Base-by-base conservation (phyloP, 1,140 invertebrate genomes). In the Dendroctonus valens region DNA sequence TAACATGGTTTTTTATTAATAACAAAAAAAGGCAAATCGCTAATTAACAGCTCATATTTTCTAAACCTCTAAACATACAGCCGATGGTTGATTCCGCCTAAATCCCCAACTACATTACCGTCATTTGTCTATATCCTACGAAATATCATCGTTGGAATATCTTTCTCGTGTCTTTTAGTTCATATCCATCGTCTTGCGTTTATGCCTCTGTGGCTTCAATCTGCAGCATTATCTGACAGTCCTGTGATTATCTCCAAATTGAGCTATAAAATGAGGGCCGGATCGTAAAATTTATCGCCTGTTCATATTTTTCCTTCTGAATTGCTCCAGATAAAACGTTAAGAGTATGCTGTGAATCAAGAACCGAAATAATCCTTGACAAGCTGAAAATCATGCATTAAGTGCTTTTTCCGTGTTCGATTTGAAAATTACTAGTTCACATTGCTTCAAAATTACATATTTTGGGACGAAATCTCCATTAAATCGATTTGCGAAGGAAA, bases 111-210 rank as follows among this genome's bases (percentile, higher is more conserved):
- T 42, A 38, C 46, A 59, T 59, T 59, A 42, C 12, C 41, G 44
- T 44, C 55, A 41, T n/a, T 11, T 42, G 41, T 58, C 55, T 40
- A 58, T 44, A 59, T 59, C 58, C 26, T n/a, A 38, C 46, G 48
- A 59, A 59, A 59, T 49, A 55, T 55, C 39, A 6, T 55, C 26
- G 26, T 52, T 41, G 8, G 53, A 55, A 55, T 55, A 59, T 59
- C 58, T 59, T 49, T 59, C 38, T 11, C 58, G 6, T 59, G 58
- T 59, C 58, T 48, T 59, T 59, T 41, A 46, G 58, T 58, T 59
- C 37, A 52, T 52, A 52, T 52, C 50, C 50, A 26, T 52, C 50
- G 50, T 26, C 26, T 26, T 26, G 26, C 12, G 37, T 41, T 55
- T 55, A 37, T 46, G 58, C 11, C 44, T 38, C 26, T 53, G 38